Conservation (phyloP, 2,888 invertebrate genomes). For the Sericinus montela region DNA sequence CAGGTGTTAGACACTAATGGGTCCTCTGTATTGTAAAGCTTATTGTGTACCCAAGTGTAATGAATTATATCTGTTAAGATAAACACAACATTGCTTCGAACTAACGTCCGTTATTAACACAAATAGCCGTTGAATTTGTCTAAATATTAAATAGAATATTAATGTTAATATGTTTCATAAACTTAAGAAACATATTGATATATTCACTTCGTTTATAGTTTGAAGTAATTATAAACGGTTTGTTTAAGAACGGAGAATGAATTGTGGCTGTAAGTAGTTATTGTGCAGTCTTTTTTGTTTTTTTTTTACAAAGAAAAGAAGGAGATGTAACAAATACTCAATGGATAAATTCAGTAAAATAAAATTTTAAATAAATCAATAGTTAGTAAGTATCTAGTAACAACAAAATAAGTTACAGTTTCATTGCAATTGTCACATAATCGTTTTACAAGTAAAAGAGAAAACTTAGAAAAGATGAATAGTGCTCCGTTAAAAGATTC, state of each 20-base stretch:
- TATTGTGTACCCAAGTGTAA: conserved; percentile 17
- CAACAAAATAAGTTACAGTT: no score
- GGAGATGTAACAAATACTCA: no score
- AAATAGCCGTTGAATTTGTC: conserved; percentile 2
- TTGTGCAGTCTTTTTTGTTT: no score
- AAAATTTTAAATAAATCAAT: no score
- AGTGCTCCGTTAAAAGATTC: conserved; percentile 36
- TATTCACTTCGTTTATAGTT: neutral
- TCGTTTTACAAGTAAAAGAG: conserved; percentile 1
- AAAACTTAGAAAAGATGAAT: conserved; percentile 15
- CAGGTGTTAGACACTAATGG: conserved; percentile 48
- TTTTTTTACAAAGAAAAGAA: no score
- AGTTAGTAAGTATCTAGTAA: no score
- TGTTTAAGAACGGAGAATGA: no score
- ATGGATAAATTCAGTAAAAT: no score
- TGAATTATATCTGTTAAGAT: conserved; percentile 21
- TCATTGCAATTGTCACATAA: conserved; percentile 3
- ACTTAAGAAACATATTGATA: neutral
- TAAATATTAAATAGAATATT: neutral
- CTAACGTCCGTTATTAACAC: neutral
- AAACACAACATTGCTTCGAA: conserved; percentile 24
- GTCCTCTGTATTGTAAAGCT: conserved; percentile 30
- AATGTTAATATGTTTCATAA: neutral
- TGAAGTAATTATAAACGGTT: no score
- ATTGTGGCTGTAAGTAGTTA: no score